phyloP scores from a whole-genome alignment of 2,113 vertebrate genomes.

The Fulica atra region DNA sequence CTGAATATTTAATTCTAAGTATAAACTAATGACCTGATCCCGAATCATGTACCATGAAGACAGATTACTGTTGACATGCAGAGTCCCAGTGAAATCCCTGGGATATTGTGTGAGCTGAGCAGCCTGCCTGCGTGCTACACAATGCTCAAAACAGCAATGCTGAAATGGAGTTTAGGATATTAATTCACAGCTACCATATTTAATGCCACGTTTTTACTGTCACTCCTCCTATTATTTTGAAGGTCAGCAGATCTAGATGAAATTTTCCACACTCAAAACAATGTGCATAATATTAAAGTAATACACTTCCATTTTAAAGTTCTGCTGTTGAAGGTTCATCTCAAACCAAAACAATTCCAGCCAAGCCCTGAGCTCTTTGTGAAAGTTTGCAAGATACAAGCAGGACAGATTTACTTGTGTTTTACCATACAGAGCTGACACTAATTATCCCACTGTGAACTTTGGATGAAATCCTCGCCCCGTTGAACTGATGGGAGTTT shows the following conservation, averaged over 20 bases:
- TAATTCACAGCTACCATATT: slow-evolving; percentile 17
- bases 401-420: not conserved
- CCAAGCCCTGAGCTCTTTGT: not conserved
- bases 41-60: slow-evolving; percentile 50
- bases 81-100: slow-evolving; percentile 52
- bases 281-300: not conserved
- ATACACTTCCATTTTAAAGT: not conserved
- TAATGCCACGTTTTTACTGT: not conserved
- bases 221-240: slow-evolving; percentile 12
- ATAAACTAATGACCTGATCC: slow-evolving; percentile 67
- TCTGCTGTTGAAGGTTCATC: not conserved
- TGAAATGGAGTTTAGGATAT: not conserved
- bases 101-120: slow-evolving; percentile 33
- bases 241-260: slow-evolving; percentile 10
- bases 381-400: not conserved
- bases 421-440: not conserved
- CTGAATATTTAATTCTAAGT: slow-evolving; percentile 58
- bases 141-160: not conserved
- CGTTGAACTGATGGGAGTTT: slow-evolving; percentile 26
- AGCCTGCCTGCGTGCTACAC: not conserved
- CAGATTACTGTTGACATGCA: slow-evolving; percentile 56
- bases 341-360: not conserved
- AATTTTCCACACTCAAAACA: not conserved
- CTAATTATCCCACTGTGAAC: slow-evolving; percentile 29
- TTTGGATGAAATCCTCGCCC: slow-evolving; percentile 16